phyloP scores from a whole-genome alignment of 2,888 invertebrate species.

The Leptinotarsa haldemani region DNA sequence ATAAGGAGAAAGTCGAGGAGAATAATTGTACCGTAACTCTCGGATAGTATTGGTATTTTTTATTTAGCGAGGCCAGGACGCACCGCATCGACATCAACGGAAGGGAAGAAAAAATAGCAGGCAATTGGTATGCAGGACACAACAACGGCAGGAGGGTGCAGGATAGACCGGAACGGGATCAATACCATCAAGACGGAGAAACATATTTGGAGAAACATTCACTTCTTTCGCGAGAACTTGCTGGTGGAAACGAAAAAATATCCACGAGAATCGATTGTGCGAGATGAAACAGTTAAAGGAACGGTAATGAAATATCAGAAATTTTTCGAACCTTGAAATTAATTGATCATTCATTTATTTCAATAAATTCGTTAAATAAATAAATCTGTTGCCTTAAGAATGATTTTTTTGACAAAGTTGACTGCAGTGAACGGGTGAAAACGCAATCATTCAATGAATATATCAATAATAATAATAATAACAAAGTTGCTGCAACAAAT shows the following conservation, averaged over 20 bases:
- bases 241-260: conserved; percentile 22
- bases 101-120: conserved; percentile 69
- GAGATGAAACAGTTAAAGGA: background rate
- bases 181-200: conserved; percentile 66
- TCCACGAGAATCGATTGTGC: background rate
- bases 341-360: no score
- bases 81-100: conserved; percentile 39
- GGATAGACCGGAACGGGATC: conserved; percentile 68
- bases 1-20: conserved; percentile 20
- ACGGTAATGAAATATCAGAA: background rate
- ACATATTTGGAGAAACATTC: conserved; percentile 63
- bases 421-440: no score
- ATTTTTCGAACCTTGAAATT: no score
- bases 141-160: conserved; percentile 64
- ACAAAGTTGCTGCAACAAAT: no score
- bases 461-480: no score
- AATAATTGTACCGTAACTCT: conserved; percentile 61
- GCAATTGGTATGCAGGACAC: conserved; percentile 75
- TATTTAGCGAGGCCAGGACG: conserved; percentile 58
- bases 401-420: no score
- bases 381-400: no score
- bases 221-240: conserved; percentile 51
- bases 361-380: no score
- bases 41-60: conserved; percentile 62
- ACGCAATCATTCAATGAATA: no score